These are phyloP conservation scores for Drosophila robusta DNA, from an alignment of 2,888 invertebrate species.

Conservation along the genomic window DNA sequence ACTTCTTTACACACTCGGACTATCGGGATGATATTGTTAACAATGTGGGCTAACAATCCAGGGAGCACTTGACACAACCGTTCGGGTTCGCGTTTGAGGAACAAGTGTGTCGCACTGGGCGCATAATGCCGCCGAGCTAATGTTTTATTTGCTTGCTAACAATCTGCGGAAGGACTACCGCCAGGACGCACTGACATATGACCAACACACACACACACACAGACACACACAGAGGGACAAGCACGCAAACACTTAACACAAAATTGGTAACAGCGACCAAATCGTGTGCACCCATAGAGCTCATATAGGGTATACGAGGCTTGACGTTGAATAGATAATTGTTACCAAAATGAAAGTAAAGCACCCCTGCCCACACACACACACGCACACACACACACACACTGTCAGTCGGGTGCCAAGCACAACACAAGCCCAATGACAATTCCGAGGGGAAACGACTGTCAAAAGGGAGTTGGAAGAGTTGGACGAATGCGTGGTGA, in stretches of 20 bases:
- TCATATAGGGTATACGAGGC: conserved; percentile 36
- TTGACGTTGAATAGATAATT: conserved; percentile 83
- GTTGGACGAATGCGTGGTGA: conserved; percentile 34
- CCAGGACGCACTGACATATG: conserved; percentile 76
- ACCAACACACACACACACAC: conserved; percentile 65
- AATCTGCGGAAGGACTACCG: conserved; percentile 76
- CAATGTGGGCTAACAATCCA: conserved; percentile 20
- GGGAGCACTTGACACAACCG: conserved; percentile 74
- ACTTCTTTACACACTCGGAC: conserved; percentile 1
- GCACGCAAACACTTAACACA: conserved; percentile 80
- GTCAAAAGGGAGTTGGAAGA: conserved; percentile 49
- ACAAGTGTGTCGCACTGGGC: conserved; percentile 71
- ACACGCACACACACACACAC: not conserved
- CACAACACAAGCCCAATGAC: conserved; percentile 41
- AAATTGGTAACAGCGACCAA: conserved; percentile 71
- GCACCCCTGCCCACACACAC: conserved; percentile 34
- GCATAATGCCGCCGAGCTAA: conserved; percentile 72
- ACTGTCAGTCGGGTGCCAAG: too few species aligned
- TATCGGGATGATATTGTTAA: conserved; percentile 11
- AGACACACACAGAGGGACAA: conserved; percentile 26
- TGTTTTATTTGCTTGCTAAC: conserved; percentile 80
- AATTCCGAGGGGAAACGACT: conserved; percentile 79
- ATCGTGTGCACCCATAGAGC: conserved; percentile 80
- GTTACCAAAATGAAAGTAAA: conserved; percentile 75
- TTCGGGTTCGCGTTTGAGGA: conserved; percentile 76